These are phyloP conservation scores for Pterois miles DNA, from an alignment of 2,797 vertebrate species.

Conservation along the genomic window DNA sequence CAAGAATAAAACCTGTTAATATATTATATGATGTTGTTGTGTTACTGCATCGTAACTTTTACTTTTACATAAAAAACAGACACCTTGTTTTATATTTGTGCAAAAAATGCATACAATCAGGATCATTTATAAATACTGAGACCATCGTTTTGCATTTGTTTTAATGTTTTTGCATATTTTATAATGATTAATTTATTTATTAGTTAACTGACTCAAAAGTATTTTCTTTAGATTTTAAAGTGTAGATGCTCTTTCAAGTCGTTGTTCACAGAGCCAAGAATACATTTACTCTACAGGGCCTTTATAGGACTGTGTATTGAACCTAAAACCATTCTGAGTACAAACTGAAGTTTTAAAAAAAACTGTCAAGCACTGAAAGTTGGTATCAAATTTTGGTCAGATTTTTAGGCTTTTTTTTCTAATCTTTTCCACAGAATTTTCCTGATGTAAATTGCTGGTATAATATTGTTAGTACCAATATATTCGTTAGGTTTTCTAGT, in stretches of 20 bases:
- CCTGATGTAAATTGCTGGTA: too few relatives aligned
- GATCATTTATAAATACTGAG: not conserved
- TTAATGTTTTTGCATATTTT: too few relatives aligned
- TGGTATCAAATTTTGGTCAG: not conserved
- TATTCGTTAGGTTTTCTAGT: too few relatives aligned
- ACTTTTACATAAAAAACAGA: not conserved
- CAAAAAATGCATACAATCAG: not conserved
- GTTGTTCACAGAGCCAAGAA: not conserved
- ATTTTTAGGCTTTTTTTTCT: not conserved
- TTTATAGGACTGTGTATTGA: too few relatives aligned
- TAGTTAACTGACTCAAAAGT: too few relatives aligned
- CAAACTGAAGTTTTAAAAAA: not conserved
- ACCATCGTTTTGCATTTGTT: not conserved
- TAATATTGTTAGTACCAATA: too few relatives aligned
- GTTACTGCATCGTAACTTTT: not conserved
- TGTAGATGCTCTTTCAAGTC: too few relatives aligned
- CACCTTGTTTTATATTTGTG: too few relatives aligned
- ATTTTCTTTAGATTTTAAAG: too few relatives aligned
- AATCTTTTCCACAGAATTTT: not conserved
- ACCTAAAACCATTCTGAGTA: not conserved
- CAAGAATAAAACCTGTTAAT: not conserved
- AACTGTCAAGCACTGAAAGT: too few relatives aligned
- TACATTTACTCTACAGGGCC: not conserved
- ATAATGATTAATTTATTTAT: too few relatives aligned
- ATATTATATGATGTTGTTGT: not conserved